These are phyloP conservation scores for Drosophila bipectinata DNA, from an alignment of 1,140 invertebrate genomes.

Conservation along the genomic window DNA sequence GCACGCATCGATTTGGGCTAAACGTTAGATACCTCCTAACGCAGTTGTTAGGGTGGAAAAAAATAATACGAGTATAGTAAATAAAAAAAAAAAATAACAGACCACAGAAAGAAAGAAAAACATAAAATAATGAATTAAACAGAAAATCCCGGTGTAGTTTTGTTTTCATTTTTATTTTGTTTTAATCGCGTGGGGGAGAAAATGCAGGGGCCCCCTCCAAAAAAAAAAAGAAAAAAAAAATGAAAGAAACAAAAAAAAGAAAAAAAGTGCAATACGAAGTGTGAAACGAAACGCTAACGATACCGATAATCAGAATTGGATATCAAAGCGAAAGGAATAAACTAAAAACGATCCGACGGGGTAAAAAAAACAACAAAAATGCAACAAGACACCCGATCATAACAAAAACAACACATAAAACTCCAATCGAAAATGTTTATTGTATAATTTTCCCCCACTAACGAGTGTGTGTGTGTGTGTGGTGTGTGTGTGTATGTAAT, in stretches of 20 bases:
- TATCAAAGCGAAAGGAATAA: not conserved
- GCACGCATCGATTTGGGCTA: constrained; percentile 83
- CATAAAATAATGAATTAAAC: constrained; percentile 11
- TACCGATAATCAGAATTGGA: not conserved
- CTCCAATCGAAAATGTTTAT: constrained; percentile 63
- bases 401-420: constrained; percentile 32
- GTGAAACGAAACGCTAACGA: not conserved
- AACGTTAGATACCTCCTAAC: constrained; percentile 83
- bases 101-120: not conserved
- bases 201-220: not conserved
- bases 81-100: not conserved
- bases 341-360: not conserved
- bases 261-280: not conserved
- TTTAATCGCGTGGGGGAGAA: not conserved
- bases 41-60: constrained; percentile 78
- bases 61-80: constrained; percentile 62
- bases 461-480: constrained; percentile 4
- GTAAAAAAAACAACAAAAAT: not conserved
- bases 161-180: constrained; percentile 31
- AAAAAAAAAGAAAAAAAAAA: not conserved
- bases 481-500: constrained; percentile 11
- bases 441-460: constrained; percentile 61
- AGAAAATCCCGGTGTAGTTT: constrained; percentile 36
- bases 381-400: constrained; percentile 2
- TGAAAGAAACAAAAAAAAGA: no score